Percentiles rank a stretch among this genome's conserved stretches.
Evolutionary conservation across 2,113 vertebrate species (phyloP).

Genomic region (Clarias gariepinus): DNA sequence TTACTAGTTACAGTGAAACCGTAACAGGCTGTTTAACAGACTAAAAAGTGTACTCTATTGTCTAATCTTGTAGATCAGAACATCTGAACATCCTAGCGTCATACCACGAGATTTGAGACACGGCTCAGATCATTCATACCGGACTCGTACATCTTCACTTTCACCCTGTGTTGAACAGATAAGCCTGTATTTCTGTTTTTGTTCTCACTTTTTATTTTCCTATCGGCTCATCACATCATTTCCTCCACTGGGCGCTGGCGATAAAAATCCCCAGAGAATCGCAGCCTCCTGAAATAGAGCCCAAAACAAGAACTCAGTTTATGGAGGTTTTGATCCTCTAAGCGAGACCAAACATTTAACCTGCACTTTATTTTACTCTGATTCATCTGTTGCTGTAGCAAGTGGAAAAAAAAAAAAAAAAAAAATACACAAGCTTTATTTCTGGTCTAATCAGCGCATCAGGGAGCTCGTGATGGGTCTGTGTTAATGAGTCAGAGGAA

Average conservation of each 20-base stretch:
- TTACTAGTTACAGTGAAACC: not conserved
- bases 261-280: slow-evolving; percentile 10
- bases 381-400: not conserved
- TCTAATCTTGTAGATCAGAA: not conserved
- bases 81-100: not conserved
- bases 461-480: not conserved
- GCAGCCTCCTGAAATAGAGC: slow-evolving; percentile 23
- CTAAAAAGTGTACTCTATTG: not conserved
- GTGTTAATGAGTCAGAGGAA: slow-evolving; percentile 8
- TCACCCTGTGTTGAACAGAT: not conserved
- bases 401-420: not conserved
- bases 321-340: not conserved
- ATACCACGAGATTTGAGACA: not conserved
- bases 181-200: not conserved
- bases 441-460: not conserved
- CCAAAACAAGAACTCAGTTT: not conserved
- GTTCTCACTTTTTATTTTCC: slow-evolving; percentile 17
- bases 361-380: not conserved
- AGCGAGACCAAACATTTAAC: not conserved
- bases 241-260: slow-evolving; percentile 32
- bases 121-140: not conserved
- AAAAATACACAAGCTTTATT: not conserved
- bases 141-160: not conserved
- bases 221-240: slow-evolving; percentile 26
- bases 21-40: not conserved